These are phyloP conservation scores for Manduca sexta DNA, from an alignment of 1,140 invertebrate species.

Conservation along the genomic window DNA sequence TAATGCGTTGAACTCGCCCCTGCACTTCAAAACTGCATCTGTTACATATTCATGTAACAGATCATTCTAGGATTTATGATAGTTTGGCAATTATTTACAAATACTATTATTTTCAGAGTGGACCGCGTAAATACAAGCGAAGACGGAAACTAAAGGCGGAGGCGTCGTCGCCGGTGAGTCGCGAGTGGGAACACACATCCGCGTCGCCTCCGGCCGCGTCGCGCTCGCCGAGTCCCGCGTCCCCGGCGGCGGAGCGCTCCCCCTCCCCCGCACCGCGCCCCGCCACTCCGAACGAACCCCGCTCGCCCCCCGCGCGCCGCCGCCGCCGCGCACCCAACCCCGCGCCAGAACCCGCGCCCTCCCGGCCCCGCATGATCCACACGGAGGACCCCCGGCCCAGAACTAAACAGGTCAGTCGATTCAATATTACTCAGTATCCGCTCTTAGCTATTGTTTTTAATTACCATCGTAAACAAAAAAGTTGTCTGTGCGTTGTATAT, in stretches of 20 bases:
- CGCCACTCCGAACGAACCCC: slow-evolving; percentile 70
- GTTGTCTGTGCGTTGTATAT: no score
- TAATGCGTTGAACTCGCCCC: no score
- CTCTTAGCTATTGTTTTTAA: no score
- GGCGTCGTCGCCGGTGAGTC: slow-evolving; percentile 49
- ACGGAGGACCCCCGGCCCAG: slow-evolving; percentile 31
- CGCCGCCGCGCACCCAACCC: slow-evolving; percentile 6
- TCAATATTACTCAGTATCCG: no score
- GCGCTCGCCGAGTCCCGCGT: slow-evolving; percentile 4
- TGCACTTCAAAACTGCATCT: no score
- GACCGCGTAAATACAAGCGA: slow-evolving; percentile 86
- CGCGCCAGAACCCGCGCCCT: slow-evolving; percentile 12
- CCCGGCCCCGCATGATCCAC: slow-evolving; percentile 11
- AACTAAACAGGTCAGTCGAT: neutral
- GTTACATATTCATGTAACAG: no score
- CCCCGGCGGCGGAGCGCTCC: slow-evolving; percentile 8
- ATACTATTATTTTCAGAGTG: slow-evolving; percentile 74
- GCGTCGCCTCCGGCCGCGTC: slow-evolving; percentile 26
- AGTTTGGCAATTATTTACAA: no score
- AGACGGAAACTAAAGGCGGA: slow-evolving; percentile 80
- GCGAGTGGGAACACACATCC: slow-evolving; percentile 28
- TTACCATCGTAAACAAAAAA: no score
- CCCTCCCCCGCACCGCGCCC: slow-evolving; percentile 2
- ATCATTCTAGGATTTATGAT: no score
- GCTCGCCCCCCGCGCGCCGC: slow-evolving; percentile 8